Evolutionary conservation across 2,797 vertebrate genomes (phyloP), one percentile per base, ranked within the genome.

Genomic region (Phoxinus dragarum): DNA sequence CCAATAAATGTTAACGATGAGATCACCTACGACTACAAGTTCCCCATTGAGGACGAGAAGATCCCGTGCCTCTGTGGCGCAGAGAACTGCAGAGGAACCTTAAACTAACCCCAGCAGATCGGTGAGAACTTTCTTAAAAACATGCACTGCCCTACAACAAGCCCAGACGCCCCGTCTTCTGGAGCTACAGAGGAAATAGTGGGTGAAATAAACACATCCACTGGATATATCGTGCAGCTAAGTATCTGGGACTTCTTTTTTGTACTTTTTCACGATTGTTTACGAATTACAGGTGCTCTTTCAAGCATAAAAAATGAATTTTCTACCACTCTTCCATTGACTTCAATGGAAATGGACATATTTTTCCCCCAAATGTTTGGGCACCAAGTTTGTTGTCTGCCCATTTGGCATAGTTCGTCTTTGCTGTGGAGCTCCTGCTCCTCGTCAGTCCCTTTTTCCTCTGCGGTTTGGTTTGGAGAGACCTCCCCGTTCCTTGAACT

Each of bases 11-110:
- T 99, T 89, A 99, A 98, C 0, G 98, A 99, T 93, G 96, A 96
- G 92, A 99, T 99, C 89, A 99, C 98, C 1, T 99, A 99, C 0
- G 98, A 99, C 93, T 99, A 99, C 92, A 99, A 99, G 93, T 99
- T 99, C 94, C 98, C 98, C 47, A 99, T 99, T 1, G 98, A 99
- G 93, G 98, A 99, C 1, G 98, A 97, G 91, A 99, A 99, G 94
- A 99, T 99, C 92, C 98, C 98, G 0, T 99, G 98, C 93, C 94
- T 99, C 72, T 99, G 98, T 47, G 98, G 97, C 89, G 98, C 98
- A 0, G 98, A 99, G 94, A 99, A 99, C 96, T 99, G 98, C 92
- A 93, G 98, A 89, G 98, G 98, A 90, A 99, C 98, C 82, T 95
- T 99, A 88, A 99, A 99, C 92, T 99, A 96, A 34, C n/a, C 66